Evolutionary conservation across 1,140 invertebrate species (phyloP), one percentile per base, ranked within the genome.

Genomic region (Brachionus rotundiformis): DNA sequence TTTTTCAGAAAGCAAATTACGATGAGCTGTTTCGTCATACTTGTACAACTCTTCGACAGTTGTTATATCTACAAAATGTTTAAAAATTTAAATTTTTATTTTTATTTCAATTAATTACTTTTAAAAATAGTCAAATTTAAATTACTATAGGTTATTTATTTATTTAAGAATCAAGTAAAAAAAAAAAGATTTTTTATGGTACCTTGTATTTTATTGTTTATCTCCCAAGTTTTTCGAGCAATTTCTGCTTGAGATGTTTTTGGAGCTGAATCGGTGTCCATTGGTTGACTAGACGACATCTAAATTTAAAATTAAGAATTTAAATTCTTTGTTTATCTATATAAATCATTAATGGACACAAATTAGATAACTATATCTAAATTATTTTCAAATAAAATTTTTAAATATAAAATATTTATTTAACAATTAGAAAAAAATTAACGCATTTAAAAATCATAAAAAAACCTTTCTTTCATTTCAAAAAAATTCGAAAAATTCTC

Each of bases 171-270:
- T n/a, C n/a, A n/a, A n/a, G n/a, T n/a, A 61, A 61, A 33, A 16
- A 36, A 68, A 36, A 68, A 36, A 68, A 23, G 8, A 1, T 23
- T 2, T 5, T 25, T 1, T 33, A 33, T 33, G 1, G 47, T 16
- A 79, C 47, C 76, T 59, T 59, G 44, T 49, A 79, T 63, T 59
- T 54, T 41, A 25, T 79, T 79, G 13, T 59, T 79, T 3, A 63
- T 19, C 13, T 79, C 76, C 76, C 76, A 79, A 11, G 76, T 79
- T 79, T 63, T 54, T 59, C 25, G 47, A 79, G 76, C 76, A 31
- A 79, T 79, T 59, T 63, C 47, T 27, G 76, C 25, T 41, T 73
- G 68, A 41, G 36, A 13, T 44, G 39, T 19, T 25, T 8, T 68
- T 8, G 63, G n/a, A n/a, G 33, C 31, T 29, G 63, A 10, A 16